Evolutionary conservation across 1,140 invertebrate species (phyloP).

Genomic region (Ceratina calcarata): DNA sequence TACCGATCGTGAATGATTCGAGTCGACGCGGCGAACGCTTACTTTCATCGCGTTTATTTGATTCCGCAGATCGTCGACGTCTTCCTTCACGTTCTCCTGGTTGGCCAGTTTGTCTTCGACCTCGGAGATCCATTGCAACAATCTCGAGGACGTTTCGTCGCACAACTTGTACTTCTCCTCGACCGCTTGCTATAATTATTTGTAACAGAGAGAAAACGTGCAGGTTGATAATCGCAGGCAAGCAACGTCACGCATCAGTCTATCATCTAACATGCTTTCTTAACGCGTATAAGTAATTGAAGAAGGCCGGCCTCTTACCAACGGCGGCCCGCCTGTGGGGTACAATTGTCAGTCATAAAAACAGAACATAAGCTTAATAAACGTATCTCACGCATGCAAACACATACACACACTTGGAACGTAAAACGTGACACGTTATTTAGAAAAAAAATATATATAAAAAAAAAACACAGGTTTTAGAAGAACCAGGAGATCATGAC

Average conservation of each 20-base stretch:
- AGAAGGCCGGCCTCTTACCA: slow-evolving; percentile 72
- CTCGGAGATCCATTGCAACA: slow-evolving; percentile 93
- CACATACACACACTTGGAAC: slow-evolving; percentile 76
- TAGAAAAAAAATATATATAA: slow-evolving; percentile 29
- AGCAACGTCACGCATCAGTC: not conserved
- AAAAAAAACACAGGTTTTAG: slow-evolving; percentile 69
- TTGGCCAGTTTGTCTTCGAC: slow-evolving; percentile 93
- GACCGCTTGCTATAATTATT: slow-evolving; percentile 89
- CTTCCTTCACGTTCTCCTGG: slow-evolving; percentile 93
- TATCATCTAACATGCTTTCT: slow-evolving; percentile 48
- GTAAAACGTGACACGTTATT: slow-evolving; percentile 49
- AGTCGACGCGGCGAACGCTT: not conserved
- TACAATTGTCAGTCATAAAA: slow-evolving; percentile 33
- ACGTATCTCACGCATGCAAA: slow-evolving; percentile 79
- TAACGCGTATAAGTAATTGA: slow-evolving; percentile 19
- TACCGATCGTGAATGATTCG: not conserved
- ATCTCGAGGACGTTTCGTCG: slow-evolving; percentile 90
- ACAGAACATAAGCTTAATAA: slow-evolving; percentile 66
- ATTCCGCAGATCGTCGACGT: slow-evolving; percentile 91
- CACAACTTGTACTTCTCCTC: slow-evolving; percentile 96
- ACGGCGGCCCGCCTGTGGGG: slow-evolving; percentile 56
- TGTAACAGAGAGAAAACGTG: slow-evolving; percentile 29
- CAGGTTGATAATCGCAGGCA: slow-evolving; percentile 42
- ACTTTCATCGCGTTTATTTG: slow-evolving; percentile 95
- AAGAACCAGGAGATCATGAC: slow-evolving; percentile 69